A percentile compares a stretch with the other conserved stretches of the same genome.
phyloP scores from a whole-genome alignment of 2,888 invertebrate species.

The Anoncus sp. region DNA sequence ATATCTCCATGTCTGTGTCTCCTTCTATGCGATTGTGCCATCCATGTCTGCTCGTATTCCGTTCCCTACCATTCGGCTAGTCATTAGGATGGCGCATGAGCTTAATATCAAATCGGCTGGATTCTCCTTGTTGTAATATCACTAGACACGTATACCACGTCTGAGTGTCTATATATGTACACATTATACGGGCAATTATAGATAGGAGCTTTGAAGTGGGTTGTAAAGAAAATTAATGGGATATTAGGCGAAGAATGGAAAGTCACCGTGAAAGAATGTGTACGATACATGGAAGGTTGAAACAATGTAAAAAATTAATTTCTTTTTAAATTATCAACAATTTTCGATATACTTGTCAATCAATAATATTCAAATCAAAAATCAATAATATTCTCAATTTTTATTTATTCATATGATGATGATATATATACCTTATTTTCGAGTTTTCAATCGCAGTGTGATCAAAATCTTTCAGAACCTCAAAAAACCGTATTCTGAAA shows the following conservation, averaged over 20 bases:
- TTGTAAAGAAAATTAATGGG: background rate
- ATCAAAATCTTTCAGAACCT: too few species aligned
- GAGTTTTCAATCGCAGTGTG: too few species aligned
- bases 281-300: background rate
- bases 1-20: background rate
- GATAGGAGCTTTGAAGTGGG: constrained; percentile 2
- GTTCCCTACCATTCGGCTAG: constrained; percentile 33
- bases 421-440: too few species aligned
- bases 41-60: constrained; percentile 30
- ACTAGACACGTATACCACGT: constrained; percentile 31
- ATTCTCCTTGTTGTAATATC: constrained; percentile 40
- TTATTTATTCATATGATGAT: too few species aligned
- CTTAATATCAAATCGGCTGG: constrained; percentile 52
- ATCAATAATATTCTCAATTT: too few species aligned
- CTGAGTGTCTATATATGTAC: background rate
- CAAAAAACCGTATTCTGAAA: too few species aligned
- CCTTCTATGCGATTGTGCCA: constrained; percentile 30
- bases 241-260: background rate
- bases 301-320: too few species aligned
- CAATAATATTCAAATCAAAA: too few species aligned
- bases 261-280: background rate
- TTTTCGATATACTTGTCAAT: too few species aligned
- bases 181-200: background rate
- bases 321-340: too few species aligned
- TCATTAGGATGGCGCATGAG: constrained; percentile 54